Base-by-base conservation (phyloP, 2,113 vertebrate genomes). In the Halcyon malimbica region DNA sequence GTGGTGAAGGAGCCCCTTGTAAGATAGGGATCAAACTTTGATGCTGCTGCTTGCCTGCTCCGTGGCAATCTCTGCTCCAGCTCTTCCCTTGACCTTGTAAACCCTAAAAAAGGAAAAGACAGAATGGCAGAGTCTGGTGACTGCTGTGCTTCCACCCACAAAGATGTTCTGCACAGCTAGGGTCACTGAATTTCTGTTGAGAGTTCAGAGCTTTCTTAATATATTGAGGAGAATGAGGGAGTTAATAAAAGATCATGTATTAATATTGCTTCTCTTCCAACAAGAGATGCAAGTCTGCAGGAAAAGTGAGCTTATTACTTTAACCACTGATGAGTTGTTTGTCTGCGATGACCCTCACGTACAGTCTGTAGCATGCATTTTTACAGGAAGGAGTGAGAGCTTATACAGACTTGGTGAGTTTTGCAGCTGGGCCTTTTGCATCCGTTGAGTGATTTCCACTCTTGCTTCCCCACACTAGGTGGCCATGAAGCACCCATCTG, bases 401-500 rank as follows among this genome's bases (percentile, higher is more conserved):
- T 82, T 48, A 11, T 23, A 42, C 26, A 42, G 39, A 63, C 11
- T 48, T 60, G 9, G 11, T 68, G 82, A 2, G 3, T 69, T 93
- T 95, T 85, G 18, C 60, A 60, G 13, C 11, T 87, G 39, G 8
- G 15, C 26, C 6, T 87, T 82, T 81, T 74, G 23, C 17, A 19
- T 75, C 10, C 68, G 0, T n/a, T 84, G 42, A 83, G 37, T 35
- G 33, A 64, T 82, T 93, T 87, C 57, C 31, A 19, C 54, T 93
- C 54, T 59, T 81, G 19, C n/a, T 78, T 57, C 5, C 26, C 29
- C 50, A 70, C 56, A 50, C 24, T 77, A 98, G 98, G 98, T 98
- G 67, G 98, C 98, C 67, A 98, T 98, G 98, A 98, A 98, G 91
- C 98, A 98, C 46, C 98, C 98, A 0, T 98, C 98, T 1, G 98